Evolutionary conservation across 2,888 invertebrate species (phyloP), one percentile per base, ranked within the genome.

Genomic region (Neuroscelio doddi): DNA sequence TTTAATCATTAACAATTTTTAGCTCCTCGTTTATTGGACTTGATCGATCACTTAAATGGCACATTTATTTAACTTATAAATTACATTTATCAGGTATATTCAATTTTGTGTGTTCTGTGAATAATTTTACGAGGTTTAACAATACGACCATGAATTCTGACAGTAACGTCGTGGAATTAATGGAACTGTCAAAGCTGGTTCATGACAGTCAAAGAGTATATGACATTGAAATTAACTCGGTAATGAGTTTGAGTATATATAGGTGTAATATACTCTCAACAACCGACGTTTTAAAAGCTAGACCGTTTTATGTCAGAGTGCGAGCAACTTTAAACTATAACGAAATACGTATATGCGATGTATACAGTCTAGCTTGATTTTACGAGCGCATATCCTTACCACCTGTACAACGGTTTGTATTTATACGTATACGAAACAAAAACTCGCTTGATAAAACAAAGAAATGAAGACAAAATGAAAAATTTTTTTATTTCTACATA

Each of bases 211-310:
- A 66, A 61, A 67, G 74, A 77, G 77, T 74, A 78, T 78, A 71
- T 77, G 77, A 76, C 80, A 82, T 79, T 82, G 81, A 81, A 82
- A 80, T 82, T 80, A 82, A 82, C 79, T 78, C 75, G 78, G 69
- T 81, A 79, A 81, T 78, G 75, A 73, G 71, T 68, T 34, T 17
- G 45, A 51, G 46, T 38, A 24, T 45, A n/a, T n/a, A n/a, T n/a
- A n/a, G n/a, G 42, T 26, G 45, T 36, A 38, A 55, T 46, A 45
- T n/a, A 46, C 46, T 21, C 30, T 32, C 21, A 29, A 44, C 12
- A 47, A 38, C 30, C 24, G 32, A 42, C 39, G 44, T 42, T 52
- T 52, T 45, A 47, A 44, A 44, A 32, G 32, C 32, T 32, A 10
- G n/a, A 3, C 12, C 42, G 14, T 29, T 44, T 44, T 12, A 24